Evolutionary conservation across 1,140 invertebrate genomes (phyloP).

Genomic region (Calycopis cecrops): DNA sequence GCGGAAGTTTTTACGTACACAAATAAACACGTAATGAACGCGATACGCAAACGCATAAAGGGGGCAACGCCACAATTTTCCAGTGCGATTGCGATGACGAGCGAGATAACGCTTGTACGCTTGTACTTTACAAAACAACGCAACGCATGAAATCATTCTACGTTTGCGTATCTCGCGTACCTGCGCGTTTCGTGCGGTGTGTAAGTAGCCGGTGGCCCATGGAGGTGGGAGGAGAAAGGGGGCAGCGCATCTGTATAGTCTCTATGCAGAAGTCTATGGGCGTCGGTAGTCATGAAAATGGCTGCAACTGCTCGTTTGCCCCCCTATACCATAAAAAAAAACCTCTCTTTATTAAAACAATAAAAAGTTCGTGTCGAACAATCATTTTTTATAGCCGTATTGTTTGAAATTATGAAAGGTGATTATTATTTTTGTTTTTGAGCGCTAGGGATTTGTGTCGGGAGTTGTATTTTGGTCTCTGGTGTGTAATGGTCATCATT

Average conservation of each 20-base stretch:
- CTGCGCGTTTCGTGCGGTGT: no score
- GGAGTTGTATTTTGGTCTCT: no score
- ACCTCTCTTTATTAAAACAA: constrained; percentile 9
- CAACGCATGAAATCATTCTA: not conserved
- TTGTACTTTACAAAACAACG: not conserved
- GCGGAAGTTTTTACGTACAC: constrained; percentile 1
- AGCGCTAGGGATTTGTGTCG: no score
- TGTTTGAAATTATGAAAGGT: not conserved
- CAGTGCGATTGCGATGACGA: not conserved
- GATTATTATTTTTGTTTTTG: no score
- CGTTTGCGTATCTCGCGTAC: not conserved
- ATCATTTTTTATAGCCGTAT: not conserved
- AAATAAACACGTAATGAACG: constrained; percentile 3
- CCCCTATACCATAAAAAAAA: no score
- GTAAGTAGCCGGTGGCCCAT: no score
- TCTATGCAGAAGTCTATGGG: no score
- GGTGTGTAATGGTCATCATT: no score
- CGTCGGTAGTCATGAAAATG: no score
- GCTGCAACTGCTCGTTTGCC: no score
- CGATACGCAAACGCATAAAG: constrained; percentile 2
- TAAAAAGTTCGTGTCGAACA: not conserved
- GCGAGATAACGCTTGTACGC: not conserved
- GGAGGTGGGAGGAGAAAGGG: no score
- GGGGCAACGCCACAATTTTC: not conserved
- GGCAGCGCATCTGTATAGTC: no score